Evolutionary conservation across 1,140 invertebrate species (phyloP).

Genomic region (Drosophila mojavensis): DNA sequence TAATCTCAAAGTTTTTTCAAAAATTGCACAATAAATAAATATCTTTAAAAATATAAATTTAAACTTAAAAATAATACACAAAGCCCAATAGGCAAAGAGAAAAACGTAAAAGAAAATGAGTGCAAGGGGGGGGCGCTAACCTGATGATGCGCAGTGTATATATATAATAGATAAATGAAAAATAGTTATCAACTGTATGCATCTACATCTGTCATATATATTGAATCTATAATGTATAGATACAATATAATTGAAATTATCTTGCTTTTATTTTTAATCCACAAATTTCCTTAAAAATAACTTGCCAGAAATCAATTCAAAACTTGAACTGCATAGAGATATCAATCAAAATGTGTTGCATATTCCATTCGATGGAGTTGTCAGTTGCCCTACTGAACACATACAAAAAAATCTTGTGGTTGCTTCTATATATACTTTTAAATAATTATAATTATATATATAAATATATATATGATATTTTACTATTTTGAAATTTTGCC

Average conservation of each 20-base stretch:
- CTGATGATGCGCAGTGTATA: no score
- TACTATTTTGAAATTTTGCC: slow-evolving; percentile 56
- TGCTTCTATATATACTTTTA: not conserved
- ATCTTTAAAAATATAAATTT: not conserved
- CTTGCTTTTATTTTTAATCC: no score
- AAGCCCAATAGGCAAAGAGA: no score
- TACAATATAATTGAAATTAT: no score
- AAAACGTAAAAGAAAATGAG: no score
- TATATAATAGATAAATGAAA: no score
- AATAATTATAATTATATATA: not conserved
- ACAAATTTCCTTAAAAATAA: no score
- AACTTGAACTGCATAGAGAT: not conserved
- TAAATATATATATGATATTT: slow-evolving; percentile 3
- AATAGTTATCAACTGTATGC: no score
- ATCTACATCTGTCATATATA: no score
- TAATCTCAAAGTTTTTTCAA: not conserved
- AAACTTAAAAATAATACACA: not conserved
- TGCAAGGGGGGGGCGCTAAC: no score
- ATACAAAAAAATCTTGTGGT: slow-evolving; percentile 21
- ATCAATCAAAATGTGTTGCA: slow-evolving; percentile 2
- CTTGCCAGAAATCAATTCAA: no score
- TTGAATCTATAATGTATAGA: no score
- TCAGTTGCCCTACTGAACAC: not conserved
- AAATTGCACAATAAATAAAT: not conserved
- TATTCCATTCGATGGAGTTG: slow-evolving; percentile 24